phyloP scores from a whole-genome alignment of 2,888 invertebrate genomes.

The Mesochorus sp. region DNA sequence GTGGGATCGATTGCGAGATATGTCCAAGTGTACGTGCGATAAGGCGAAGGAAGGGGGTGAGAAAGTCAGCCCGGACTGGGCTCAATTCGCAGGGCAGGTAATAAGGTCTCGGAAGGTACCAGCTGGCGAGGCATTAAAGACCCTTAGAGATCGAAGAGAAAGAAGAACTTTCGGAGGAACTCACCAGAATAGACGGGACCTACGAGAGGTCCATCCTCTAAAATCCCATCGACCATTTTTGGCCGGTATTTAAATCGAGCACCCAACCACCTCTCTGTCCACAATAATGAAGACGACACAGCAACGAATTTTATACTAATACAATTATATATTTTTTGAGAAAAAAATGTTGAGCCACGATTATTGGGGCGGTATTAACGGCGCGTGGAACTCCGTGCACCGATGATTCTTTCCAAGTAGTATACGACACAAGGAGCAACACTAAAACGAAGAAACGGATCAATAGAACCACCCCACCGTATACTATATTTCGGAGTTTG shows the following conservation, averaged over 20 bases:
- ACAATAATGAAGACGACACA: no score
- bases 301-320: no score
- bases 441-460: conserved; percentile 71
- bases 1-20: not conserved
- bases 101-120: not conserved
- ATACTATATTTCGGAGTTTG: conserved; percentile 68
- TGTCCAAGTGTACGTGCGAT: not conserved
- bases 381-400: conserved; percentile 73
- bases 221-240: conserved; percentile 77
- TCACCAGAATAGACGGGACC: conserved; percentile 79
- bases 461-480: conserved; percentile 72
- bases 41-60: not conserved
- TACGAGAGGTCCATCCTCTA: conserved; percentile 79
- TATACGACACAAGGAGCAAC: conserved; percentile 30
- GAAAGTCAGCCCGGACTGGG: no score
- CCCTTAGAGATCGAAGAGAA: no score
- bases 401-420: conserved; percentile 58
- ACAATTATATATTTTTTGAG: no score
- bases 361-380: conserved; percentile 71
- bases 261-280: conserved; percentile 24
- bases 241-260: conserved; percentile 66
- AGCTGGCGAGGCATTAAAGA: no score
- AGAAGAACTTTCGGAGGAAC: conserved; percentile 60
- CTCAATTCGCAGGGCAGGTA: no score
- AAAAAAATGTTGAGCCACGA: no score